These are phyloP conservation scores for Progne subis DNA, from an alignment of 2,113 vertebrate species.

Conservation along the genomic window DNA sequence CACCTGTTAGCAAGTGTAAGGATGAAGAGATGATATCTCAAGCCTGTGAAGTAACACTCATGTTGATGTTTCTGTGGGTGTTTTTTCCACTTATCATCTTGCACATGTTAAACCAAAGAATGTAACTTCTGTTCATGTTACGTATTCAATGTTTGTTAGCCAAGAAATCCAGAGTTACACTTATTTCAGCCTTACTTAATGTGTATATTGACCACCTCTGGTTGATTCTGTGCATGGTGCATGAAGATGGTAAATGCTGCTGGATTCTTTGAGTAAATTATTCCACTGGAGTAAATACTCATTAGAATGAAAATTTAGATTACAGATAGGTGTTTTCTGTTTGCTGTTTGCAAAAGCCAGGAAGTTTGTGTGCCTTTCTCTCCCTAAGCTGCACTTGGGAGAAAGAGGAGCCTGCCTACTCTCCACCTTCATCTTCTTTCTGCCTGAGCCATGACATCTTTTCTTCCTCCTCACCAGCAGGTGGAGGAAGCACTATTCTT, in stretches of 20 bases:
- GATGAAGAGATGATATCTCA: constrained; percentile 33
- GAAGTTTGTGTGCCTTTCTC: background rate
- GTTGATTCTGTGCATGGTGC: background rate
- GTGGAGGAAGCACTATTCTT: constrained; percentile 66
- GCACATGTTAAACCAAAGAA: constrained; percentile 13
- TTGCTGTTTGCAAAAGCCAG: background rate
- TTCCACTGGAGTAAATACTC: background rate
- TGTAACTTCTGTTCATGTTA: background rate
- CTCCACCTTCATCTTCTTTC: background rate
- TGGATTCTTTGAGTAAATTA: background rate
- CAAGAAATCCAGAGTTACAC: background rate
- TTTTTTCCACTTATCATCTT: constrained; percentile 22
- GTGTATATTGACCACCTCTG: background rate
- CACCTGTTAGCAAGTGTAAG: constrained; percentile 42
- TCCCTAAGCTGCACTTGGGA: background rate
- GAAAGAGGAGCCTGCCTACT: background rate
- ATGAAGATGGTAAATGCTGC: background rate
- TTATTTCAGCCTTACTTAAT: constrained; percentile 5
- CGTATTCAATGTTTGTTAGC: background rate
- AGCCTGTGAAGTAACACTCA: constrained; percentile 21
- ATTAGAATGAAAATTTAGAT: background rate
- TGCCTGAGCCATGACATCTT: background rate
- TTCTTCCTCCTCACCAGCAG: constrained; percentile 64
- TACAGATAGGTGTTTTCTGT: background rate
- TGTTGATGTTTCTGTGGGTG: constrained; percentile 9